A percentile compares a stretch with the other conserved stretches of the same genome.
Evolutionary conservation across 2,113 vertebrate species (phyloP).

Genomic region (Chaetorhynchus papuensis): DNA sequence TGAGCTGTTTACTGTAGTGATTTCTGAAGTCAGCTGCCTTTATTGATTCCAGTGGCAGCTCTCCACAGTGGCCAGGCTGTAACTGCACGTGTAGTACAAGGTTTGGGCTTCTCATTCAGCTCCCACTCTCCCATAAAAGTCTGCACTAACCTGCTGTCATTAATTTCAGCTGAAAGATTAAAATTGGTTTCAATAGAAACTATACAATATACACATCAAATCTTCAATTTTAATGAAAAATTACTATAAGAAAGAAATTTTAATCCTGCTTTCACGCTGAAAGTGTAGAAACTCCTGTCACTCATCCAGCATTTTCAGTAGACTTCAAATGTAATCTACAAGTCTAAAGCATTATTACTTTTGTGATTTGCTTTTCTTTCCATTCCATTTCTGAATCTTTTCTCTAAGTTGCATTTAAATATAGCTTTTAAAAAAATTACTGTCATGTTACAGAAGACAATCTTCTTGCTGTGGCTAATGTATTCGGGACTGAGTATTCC

Average conservation of each 20-base stretch:
- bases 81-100: background rate
- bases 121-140: background rate
- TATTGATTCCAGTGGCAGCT: background rate
- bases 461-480: background rate
- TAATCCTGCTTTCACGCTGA: background rate
- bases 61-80: background rate
- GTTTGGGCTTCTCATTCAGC: background rate
- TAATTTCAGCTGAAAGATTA: background rate
- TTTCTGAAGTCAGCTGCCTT: slow-evolving; percentile 2
- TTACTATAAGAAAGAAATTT: background rate
- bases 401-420: background rate
- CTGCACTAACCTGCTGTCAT: background rate
- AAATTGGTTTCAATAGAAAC: background rate
- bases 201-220: background rate
- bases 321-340: background rate
- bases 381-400: background rate
- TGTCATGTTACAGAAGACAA: background rate
- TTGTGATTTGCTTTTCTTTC: background rate
- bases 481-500: background rate
- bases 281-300: background rate
- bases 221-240: background rate
- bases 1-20: background rate
- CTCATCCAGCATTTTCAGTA: background rate
- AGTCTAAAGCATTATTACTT: background rate
- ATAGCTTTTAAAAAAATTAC: background rate